A percentile compares a stretch with the other conserved stretches of the same genome.
Evolutionary conservation across 2,113 vertebrate genomes (phyloP).

Genomic region (Pandion haliaetus): DNA sequence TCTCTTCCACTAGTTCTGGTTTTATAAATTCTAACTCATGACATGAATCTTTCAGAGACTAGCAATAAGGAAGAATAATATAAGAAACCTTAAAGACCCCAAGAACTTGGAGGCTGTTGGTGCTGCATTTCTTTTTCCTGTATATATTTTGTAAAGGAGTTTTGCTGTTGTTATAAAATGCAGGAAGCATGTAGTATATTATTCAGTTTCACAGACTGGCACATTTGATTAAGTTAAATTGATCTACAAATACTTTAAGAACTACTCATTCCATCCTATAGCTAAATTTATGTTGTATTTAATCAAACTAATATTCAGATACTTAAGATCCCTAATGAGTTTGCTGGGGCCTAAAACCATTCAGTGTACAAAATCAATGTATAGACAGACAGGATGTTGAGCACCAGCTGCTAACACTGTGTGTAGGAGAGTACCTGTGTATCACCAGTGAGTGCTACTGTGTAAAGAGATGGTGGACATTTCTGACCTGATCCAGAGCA

Average conservation of each 20-base stretch:
- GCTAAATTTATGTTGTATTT: background rate
- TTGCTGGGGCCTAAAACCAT: background rate
- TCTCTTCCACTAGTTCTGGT: background rate
- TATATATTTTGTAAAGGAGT: background rate
- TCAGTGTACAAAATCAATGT: background rate
- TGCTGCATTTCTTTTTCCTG: background rate
- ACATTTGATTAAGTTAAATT: background rate
- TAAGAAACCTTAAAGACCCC: background rate
- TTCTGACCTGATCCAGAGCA: background rate
- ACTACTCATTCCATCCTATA: background rate
- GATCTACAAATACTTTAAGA: background rate
- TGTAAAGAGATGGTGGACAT: background rate
- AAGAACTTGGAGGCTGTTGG: background rate
- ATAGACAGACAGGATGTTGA: background rate
- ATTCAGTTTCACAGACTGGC: background rate
- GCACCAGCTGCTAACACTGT: background rate
- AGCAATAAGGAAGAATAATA: background rate
- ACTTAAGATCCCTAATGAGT: background rate
- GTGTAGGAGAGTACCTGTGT: accelerated
- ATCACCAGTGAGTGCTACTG: background rate
- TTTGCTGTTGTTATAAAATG: background rate
- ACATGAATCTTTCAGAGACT: background rate
- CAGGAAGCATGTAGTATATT: background rate
- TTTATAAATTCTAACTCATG: background rate
- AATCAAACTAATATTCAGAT: background rate